Conservation (phyloP, 2,888 invertebrate genomes). For the Limnephilus lunatus region DNA sequence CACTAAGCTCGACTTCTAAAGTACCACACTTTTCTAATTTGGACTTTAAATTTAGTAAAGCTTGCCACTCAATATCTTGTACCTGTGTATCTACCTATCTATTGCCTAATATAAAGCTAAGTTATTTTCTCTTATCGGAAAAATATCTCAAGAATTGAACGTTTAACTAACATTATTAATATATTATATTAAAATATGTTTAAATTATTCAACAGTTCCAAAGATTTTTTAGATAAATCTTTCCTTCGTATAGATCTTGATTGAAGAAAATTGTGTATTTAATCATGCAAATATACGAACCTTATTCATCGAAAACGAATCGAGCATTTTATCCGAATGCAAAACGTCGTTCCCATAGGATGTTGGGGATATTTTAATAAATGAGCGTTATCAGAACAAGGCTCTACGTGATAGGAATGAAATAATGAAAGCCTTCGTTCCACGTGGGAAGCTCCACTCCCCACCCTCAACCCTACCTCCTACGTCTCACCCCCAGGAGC, state of each 20-base stretch:
- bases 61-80: not conserved
- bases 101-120: not conserved
- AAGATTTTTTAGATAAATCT: not conserved
- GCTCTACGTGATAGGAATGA: slow-evolving; percentile 40
- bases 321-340: slow-evolving; percentile 33
- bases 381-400: slow-evolving; percentile 48
- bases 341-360: slow-evolving; percentile 27
- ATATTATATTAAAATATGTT: not conserved
- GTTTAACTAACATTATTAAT: not conserved
- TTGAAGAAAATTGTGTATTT: not conserved
- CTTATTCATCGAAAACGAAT: not conserved
- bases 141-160: not conserved
- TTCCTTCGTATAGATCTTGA: not conserved
- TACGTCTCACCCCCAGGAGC: not conserved
- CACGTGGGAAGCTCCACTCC: slow-evolving; percentile 4
- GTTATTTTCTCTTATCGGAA: not conserved
- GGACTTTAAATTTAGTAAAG: not conserved
- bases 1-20: slow-evolving; percentile 20
- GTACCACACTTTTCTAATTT: slow-evolving; percentile 3
- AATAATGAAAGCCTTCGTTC: slow-evolving; percentile 30
- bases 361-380: slow-evolving; percentile 39
- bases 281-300: not conserved
- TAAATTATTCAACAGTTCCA: not conserved
- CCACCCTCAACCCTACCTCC: not conserved
- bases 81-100: not conserved